These are phyloP conservation scores for Diorhabda elongata DNA, from an alignment of 1,140 invertebrate species.

Conservation along the genomic window DNA sequence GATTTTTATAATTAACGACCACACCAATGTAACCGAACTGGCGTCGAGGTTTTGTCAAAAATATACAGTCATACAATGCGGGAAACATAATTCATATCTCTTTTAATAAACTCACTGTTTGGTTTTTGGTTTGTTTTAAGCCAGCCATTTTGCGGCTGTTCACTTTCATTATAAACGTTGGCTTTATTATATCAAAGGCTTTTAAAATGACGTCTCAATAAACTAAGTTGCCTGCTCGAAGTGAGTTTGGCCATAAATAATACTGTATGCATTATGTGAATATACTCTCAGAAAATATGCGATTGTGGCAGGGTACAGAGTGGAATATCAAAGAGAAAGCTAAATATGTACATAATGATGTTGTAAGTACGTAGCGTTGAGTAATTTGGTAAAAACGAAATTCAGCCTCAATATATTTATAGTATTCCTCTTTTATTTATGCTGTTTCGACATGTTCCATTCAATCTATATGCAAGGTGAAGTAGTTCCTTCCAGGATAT, in stretches of 20 bases:
- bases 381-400: too few species aligned
- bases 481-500: too few species aligned
- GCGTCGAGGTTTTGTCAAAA: conserved; percentile 24
- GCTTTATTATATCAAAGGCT: conserved; percentile 16
- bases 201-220: conserved; percentile 9
- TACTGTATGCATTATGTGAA: neutral
- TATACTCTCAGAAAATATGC: neutral
- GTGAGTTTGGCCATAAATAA: conserved; percentile 6
- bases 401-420: too few species aligned
- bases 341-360: too few species aligned
- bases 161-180: conserved; percentile 11
- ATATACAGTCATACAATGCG: conserved; percentile 36
- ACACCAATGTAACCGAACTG: conserved; percentile 13
- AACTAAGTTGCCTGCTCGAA: neutral
- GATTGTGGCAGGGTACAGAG: neutral
- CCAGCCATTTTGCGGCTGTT: conserved; percentile 14
- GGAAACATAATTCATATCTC: conserved; percentile 39
- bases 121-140: conserved; percentile 29
- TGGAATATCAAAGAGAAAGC: neutral
- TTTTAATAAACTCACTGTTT: conserved; percentile 36
- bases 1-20: conserved; percentile 16
- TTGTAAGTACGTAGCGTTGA: too few species aligned
- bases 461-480: too few species aligned
- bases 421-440: too few species aligned
- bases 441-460: too few species aligned